These are phyloP conservation scores for Phyllostomus discolor DNA, from an alignment of 2,113 vertebrate genomes.

Conservation along the genomic window DNA sequence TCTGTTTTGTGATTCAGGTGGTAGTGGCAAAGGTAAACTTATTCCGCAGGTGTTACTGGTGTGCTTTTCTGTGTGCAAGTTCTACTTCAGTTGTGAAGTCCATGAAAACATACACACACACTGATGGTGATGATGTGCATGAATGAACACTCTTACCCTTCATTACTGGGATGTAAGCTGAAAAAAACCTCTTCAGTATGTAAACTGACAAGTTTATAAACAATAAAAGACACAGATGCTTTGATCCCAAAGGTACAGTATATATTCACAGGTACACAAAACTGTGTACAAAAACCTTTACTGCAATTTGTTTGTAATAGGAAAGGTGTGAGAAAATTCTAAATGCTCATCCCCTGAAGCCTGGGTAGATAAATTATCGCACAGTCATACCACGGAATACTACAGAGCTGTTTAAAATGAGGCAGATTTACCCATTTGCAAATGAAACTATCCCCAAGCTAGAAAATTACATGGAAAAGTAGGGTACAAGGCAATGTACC, in stretches of 20 bases:
- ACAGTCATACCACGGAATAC: background rate
- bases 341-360: background rate
- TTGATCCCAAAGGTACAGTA: background rate
- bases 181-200: background rate
- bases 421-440: background rate
- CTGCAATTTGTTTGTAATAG: background rate
- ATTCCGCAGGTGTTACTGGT: background rate
- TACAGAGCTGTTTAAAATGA: slow-evolving; percentile 10
- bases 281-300: slow-evolving; percentile 3
- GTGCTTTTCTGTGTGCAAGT: background rate
- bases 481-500: background rate
- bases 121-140: background rate
- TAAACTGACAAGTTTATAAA: background rate
- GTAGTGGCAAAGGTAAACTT: background rate
- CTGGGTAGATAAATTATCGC: background rate
- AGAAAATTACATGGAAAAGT: background rate
- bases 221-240: background rate
- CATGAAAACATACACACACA: background rate
- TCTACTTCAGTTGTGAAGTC: background rate
- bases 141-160: background rate
- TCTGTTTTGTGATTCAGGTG: background rate
- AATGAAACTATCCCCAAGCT: background rate
- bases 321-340: background rate
- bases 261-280: background rate
- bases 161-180: background rate